phyloP scores from a whole-genome alignment of 2,797 vertebrate species.

The Anabas testudineus region DNA sequence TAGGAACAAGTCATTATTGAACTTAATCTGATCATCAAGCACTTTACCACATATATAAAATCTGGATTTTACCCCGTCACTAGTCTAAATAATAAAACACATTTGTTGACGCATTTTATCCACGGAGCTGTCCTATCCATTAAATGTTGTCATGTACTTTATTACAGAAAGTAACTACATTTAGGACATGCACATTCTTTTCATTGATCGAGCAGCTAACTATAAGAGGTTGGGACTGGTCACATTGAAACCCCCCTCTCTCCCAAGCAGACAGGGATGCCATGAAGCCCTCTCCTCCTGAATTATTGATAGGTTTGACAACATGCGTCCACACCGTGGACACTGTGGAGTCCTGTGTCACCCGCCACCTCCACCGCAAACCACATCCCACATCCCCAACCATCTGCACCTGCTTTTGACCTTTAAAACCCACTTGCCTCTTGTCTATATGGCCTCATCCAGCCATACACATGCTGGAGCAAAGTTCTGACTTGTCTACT shows the following conservation, averaged over 20 bases:
- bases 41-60: no score
- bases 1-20: no score
- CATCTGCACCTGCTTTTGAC: conserved; percentile 30
- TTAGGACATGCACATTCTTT: no score
- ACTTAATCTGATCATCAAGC: no score
- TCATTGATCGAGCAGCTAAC: no score
- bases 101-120: no score
- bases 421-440: conserved; percentile 46
- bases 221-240: not conserved
- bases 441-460: conserved; percentile 6
- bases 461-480: not conserved
- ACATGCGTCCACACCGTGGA: conserved; percentile 16
- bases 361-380: not conserved
- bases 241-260: conserved; percentile 8
- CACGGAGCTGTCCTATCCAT: no score
- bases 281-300: conserved; percentile 28
- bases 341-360: conserved; percentile 39
- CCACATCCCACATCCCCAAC: not conserved
- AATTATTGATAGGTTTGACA: conserved; percentile 71
- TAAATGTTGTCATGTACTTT: no score
- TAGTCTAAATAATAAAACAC: no score
- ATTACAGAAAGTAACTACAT: no score
- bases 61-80: no score
- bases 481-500: not conserved
- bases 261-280: not conserved